These are phyloP conservation scores for Dipodomys merriami DNA, from an alignment of 2,113 vertebrate species.

Conservation along the genomic window DNA sequence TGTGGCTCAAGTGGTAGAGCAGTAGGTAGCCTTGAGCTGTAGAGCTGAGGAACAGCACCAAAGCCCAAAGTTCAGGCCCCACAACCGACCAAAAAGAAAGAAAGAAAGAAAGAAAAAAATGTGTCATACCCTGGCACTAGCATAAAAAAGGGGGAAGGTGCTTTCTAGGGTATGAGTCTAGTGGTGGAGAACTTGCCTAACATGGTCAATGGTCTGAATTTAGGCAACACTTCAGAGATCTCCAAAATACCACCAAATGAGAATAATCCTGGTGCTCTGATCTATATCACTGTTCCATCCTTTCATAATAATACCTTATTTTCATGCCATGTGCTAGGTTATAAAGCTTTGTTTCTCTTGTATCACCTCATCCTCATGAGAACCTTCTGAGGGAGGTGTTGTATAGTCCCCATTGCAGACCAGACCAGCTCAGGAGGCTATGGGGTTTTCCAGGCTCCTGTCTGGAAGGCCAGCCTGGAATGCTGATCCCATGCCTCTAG, in stretches of 20 bases:
- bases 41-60: too few relatives aligned
- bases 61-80: too few relatives aligned
- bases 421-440: background rate
- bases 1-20: too few relatives aligned
- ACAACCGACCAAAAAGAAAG: too few relatives aligned
- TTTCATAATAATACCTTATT: background rate
- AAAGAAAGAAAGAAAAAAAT: too few relatives aligned
- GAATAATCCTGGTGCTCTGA: background rate
- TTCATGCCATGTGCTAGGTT: background rate
- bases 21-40: too few relatives aligned
- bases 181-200: too few relatives aligned
- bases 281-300: background rate
- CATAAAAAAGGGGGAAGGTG: background rate
- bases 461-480: background rate
- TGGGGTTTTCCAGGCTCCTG: background rate
- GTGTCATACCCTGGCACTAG: too few relatives aligned
- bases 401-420: background rate
- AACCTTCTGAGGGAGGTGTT: background rate
- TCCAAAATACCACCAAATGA: background rate
- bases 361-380: background rate
- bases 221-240: background rate
- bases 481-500: background rate
- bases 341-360: background rate
- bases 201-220: background rate
- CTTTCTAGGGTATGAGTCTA: too few relatives aligned